Base-by-base conservation (phyloP, 2,113 vertebrate genomes). In the Ceyx melanurus region DNA sequence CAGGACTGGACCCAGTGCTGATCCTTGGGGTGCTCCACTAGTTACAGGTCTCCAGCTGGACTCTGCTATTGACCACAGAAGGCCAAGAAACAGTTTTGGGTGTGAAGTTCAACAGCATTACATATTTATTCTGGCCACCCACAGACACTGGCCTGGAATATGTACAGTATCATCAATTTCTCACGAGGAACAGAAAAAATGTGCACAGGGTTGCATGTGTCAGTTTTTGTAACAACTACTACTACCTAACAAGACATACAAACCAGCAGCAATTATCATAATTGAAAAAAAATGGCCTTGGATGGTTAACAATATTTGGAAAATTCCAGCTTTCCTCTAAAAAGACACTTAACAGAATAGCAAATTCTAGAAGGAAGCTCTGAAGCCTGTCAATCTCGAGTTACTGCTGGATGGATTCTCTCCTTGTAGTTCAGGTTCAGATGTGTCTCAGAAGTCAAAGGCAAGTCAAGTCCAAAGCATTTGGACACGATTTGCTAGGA, bases 351-450 rank as follows among this genome's bases (percentile, higher is more conserved):
- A 66, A 26, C 48, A 77, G 31, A 82, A 65, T 28, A 78, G 26
- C 18, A 31, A 26, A 45, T 88, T 86, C 40, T 3, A 9, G 0
- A 7, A 81, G 28, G n/a, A 40, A 75, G 28, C 50, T 0, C 0
- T 33, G 75, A 87, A 85, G 53, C 1, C 28, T 37, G 21, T 26
- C 71, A 87, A 31, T 17, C 23, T 73, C 71, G 2, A 0, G 56
- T 86, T 72, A 48, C 53, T 53, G 15, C 11, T 71, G 4, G 58
- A 28, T 62, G 15, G 15, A 7, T 51, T 67, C 46, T 67, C 4
- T 17, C 45, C 46, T 15, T 33, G 5, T 48, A 40, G 64, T 86
- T 71, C 62, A 68, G 23, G 28, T 53, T 70, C 45, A 66, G 56
- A 51, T 46, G 15, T 10, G 15, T 6, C 51, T 73, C 42, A 83